Evolutionary conservation across 2,113 vertebrate species (phyloP), one percentile per base, ranked within the genome.

Genomic region (Phyllostomus hastatus): DNA sequence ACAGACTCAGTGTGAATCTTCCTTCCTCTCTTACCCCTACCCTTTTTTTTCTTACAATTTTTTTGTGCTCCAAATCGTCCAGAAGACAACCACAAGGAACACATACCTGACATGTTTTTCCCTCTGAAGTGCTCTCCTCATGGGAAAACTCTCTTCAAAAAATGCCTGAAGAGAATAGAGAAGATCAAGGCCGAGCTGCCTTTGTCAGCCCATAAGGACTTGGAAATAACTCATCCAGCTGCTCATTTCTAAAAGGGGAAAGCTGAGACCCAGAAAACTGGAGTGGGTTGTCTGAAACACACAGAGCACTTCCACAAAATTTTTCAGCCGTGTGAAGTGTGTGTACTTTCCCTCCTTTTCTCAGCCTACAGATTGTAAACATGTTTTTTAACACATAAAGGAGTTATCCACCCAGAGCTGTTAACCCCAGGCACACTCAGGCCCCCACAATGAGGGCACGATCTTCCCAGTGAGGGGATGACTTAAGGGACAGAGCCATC

Each of bases 181-280:
- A 93, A 96, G 86, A 89, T 82, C 82, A 92, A 96, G 91, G 72
- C 93, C 67, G 91, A 87, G 92, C 81, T 76, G 67, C 72, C 50
- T 87, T 95, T 75, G 61, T 89, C 95, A 97, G 93, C 91, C 54
- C 7, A 61, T 78, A 66, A 97, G 88, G 90, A 88, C 90, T 97
- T 97, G 79, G 96, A 97, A 97, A 97, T 97, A 98, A 92, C 94
- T 96, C 72, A 28, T 83, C 96, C 97, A 97, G 95, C 96, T 97
- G 96, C 88, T 97, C 61, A 17, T 79, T 79, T 95, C 95, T 95
- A 96, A 96, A 97, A 97, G 91, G 67, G 73, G 97, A 97, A 97
- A 94, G 94, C 96, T 88, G 92, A 98, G 96, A 90, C 92, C 95
- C 95, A 97, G 96, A 97, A 96, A 97, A 92, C 94, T 92, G 90